Evolutionary conservation across 2,888 invertebrate genomes (phyloP).

Genomic region (Idaea straminata): DNA sequence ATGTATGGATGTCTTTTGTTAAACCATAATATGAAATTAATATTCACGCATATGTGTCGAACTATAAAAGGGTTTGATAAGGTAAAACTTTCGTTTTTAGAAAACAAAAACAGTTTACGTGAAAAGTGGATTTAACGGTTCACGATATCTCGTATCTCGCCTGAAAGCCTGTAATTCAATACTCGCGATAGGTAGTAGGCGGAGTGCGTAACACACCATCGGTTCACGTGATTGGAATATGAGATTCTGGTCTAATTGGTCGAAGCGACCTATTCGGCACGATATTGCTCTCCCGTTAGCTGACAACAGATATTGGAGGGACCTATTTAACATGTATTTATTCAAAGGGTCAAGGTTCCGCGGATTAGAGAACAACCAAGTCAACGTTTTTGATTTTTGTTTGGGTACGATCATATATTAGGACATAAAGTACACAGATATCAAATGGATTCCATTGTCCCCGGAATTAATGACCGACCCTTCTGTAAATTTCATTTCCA

Average conservation of each 20-base stretch:
- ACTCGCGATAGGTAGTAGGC: conserved; percentile 39
- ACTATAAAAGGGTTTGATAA: neutral
- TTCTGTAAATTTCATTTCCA: conserved; percentile 8
- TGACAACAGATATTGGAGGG: conserved; percentile 27
- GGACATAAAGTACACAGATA: neutral
- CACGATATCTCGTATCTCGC: conserved; percentile 21
- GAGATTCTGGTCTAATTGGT: conserved; percentile 44
- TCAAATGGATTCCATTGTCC: neutral
- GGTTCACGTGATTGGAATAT: conserved; percentile 54
- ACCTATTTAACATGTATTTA: conserved; percentile 24
- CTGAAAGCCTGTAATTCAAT: conserved; percentile 47
- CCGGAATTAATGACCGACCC: conserved; percentile 25
- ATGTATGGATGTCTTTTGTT: too few species aligned
- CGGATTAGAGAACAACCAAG: conserved; percentile 20
- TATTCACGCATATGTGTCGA: too few species aligned
- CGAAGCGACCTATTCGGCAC: conserved; percentile 28
- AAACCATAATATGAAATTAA: too few species aligned
- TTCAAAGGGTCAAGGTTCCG: conserved; percentile 30
- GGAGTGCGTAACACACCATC: conserved; percentile 44
- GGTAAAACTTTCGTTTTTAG: neutral
- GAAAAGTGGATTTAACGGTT: conserved; percentile 18
- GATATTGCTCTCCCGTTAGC: conserved; percentile 27
- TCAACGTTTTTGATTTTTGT: neutral
- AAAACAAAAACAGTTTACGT: conserved; percentile 4
- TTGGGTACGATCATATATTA: conserved; percentile 1